Evolutionary conservation across 2,888 invertebrate species (phyloP), one percentile per base, ranked within the genome.

Genomic region (Crioceris asparagi): DNA sequence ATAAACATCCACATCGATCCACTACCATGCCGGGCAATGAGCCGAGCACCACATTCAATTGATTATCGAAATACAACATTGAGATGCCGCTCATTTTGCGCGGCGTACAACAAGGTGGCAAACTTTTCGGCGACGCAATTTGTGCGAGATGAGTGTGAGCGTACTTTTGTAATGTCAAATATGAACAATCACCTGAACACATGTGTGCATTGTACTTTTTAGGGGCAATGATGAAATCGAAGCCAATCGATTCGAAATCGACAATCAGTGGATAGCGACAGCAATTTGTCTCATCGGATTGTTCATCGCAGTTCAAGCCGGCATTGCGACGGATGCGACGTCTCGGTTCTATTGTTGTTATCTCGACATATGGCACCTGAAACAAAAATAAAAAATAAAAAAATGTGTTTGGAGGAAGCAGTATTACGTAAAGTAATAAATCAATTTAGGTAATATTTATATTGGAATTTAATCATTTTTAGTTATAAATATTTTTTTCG

Each of bases 141-240:
- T 86, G 83, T 40, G 84, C 79, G 55, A 93, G 70, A 65, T 92
- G 88, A 6, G 91, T 90, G 62, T 92, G 88, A 1, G 87, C 81
- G 59, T 85, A 83, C 55, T 82, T 80, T 57, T 86, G 88, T 43
- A 90, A 68, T 60, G 88, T 88, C 34, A 87, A 80, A 65, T 81
- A 83, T 0, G 85, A 83, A 63, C 97, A 97, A 54, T 93, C 90
- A 5, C 97, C 94, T 36, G 87, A 80, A 68, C 97, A 97, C 68
- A 93, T 93, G 67, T 91, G 90, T 5, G 96, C 94, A 56, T 88
- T 85, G 69, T 94, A 97, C 42, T 79, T 74, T 55, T 88, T 90
- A 0, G 97, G 97, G 0, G 93, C 93, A 40, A 97, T 90, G 54
- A 97, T 87, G 82, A 93, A 97, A 60, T 94, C 90, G 92, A 94